These are phyloP conservation scores for Drosophila lini DNA, from an alignment of 1,140 invertebrate genomes.

Conservation along the genomic window DNA sequence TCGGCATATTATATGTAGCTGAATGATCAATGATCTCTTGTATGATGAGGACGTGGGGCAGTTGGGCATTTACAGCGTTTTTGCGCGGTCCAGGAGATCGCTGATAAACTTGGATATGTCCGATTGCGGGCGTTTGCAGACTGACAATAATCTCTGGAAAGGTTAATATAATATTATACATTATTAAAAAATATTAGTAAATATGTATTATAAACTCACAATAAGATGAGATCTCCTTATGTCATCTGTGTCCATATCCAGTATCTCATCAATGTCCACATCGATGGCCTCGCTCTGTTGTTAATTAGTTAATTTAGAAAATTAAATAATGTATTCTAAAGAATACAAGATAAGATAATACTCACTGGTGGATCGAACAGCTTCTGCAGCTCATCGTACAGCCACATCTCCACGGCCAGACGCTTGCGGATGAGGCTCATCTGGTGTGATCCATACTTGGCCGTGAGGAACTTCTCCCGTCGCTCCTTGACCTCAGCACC, in stretches of 20 bases:
- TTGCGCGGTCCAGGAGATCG: constrained; percentile 94
- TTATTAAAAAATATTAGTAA: not conserved
- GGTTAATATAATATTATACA: not conserved
- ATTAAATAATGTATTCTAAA: not conserved
- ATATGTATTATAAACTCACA: constrained; percentile 85
- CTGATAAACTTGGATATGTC: constrained; percentile 96
- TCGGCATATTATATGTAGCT: constrained; percentile 56
- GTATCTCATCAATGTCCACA: constrained; percentile 96
- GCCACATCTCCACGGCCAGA: constrained; percentile 98
- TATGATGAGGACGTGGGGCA: constrained; percentile 5
- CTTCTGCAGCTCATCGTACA: constrained; percentile 96
- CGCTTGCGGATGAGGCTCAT: constrained; percentile 98
- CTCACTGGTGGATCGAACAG: constrained; percentile 93
- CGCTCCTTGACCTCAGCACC: constrained; percentile 93
- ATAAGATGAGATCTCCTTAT: constrained; percentile 92
- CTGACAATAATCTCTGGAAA: constrained; percentile 89
- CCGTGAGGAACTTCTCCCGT: constrained; percentile 96
- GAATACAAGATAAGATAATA: not conserved
- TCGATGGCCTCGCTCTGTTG: constrained; percentile 90
- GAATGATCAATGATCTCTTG: constrained; percentile 46
- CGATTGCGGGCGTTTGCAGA: constrained; percentile 93
- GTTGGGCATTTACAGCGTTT: constrained; percentile 88
- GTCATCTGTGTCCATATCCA: constrained; percentile 95
- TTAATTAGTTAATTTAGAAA: not conserved
- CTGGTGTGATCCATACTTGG: constrained; percentile 98